These are phyloP conservation scores for Euplexia lucipara DNA, from an alignment of 2,888 invertebrate species.

Conservation along the genomic window DNA sequence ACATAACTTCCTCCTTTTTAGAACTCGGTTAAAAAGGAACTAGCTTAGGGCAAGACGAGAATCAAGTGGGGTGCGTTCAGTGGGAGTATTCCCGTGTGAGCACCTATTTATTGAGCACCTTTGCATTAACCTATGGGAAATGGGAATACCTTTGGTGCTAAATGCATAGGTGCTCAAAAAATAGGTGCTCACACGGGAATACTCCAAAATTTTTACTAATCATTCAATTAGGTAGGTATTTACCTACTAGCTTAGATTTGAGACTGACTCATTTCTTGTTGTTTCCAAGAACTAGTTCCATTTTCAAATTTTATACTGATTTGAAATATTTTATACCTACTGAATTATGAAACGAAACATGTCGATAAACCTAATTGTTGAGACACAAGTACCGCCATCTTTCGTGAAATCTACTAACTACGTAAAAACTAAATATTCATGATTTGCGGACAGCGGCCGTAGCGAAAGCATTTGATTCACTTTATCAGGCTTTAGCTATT, in stretches of 20 bases:
- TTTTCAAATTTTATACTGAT: slow-evolving; percentile 4
- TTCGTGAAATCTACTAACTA: slow-evolving; percentile 16
- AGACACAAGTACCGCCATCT: slow-evolving; percentile 42
- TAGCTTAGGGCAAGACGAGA: slow-evolving; percentile 3
- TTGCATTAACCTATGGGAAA: slow-evolving; percentile 15
- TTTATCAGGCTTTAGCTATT: slow-evolving; percentile 56
- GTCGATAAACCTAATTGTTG: neutral
- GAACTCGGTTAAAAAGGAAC: too few species aligned
- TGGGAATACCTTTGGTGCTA: neutral
- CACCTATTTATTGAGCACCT: slow-evolving; percentile 31
- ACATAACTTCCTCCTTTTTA: too few species aligned
- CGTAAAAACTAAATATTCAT: too few species aligned
- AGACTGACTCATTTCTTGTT: slow-evolving; percentile 30
- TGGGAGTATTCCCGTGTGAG: too few species aligned
- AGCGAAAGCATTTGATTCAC: slow-evolving; percentile 75
- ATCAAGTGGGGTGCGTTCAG: slow-evolving; percentile 14
- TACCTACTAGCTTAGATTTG: slow-evolving; percentile 30
- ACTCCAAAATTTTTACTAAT: too few species aligned
- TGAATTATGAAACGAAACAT: too few species aligned
- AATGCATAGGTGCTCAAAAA: too few species aligned
- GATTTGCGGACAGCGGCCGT: slow-evolving; percentile 24
- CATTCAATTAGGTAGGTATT: too few species aligned
- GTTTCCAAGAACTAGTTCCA: slow-evolving; percentile 24
- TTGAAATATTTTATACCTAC: too few species aligned
- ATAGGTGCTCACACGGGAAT: too few species aligned